Percentiles rank a stretch among this genome's conserved stretches.
phyloP scores from a whole-genome alignment of 2,797 vertebrate species.

The Microctenopoma steveboyesi region DNA sequence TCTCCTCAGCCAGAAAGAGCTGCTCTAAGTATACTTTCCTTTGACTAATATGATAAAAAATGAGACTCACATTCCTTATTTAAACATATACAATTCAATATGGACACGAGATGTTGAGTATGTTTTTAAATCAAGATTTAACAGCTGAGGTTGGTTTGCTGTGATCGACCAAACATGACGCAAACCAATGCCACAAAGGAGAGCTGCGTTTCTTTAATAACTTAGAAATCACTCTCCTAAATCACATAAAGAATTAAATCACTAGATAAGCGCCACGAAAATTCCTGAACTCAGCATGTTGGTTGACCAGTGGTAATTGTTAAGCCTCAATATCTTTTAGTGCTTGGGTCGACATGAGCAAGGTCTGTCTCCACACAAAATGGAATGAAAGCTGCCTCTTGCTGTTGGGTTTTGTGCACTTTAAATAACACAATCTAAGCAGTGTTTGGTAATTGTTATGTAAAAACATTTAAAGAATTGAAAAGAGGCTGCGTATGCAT shows the following conservation, averaged over 20 bases:
- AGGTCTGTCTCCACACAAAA: conserved; percentile 4
- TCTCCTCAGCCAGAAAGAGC: conserved; percentile 4
- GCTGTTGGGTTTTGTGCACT: conserved; percentile 7
- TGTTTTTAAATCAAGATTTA: no score
- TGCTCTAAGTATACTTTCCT: conserved; percentile 1
- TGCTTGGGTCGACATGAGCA: conserved; percentile 7
- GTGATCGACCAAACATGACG: conserved; percentile 6
- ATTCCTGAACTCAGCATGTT: background rate
- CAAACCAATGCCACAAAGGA: background rate
- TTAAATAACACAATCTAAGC: conserved; percentile 8
- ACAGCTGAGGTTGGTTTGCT: background rate
- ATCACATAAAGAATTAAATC: background rate
- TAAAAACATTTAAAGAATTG: conserved; percentile 17
- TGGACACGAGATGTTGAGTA: no score
- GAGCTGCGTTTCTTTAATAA: no score
- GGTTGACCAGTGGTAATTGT: background rate
- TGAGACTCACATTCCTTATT: background rate
- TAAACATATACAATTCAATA: background rate
- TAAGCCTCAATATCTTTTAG: background rate
- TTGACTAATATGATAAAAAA: background rate
- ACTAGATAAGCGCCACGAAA: background rate
- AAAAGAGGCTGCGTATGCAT: conserved; percentile 12
- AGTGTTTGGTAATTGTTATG: conserved; percentile 15
- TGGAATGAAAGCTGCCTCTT: conserved; percentile 1
- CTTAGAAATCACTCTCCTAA: background rate